A percentile compares a stretch with the other conserved stretches of the same genome.
phyloP scores from a whole-genome alignment of 2,113 vertebrate genomes.

The Sarotherodon lohbergeri region DNA sequence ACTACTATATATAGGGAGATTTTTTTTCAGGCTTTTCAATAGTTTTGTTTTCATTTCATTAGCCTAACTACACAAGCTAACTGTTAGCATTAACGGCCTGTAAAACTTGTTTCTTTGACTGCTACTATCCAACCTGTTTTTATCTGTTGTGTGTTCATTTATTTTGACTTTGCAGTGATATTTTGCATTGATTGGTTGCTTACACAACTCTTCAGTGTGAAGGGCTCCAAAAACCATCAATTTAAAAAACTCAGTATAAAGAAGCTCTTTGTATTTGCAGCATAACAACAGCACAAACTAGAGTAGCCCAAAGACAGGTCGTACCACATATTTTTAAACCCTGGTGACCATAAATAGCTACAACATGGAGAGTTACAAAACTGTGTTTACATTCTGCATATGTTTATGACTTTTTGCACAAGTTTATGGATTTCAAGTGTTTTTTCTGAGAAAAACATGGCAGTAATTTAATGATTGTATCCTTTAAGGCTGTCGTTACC shows the following conservation, averaged over 20 bases:
- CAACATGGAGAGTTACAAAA: not conserved
- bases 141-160: not conserved
- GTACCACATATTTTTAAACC: not conserved
- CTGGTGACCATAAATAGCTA: not conserved
- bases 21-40: not conserved
- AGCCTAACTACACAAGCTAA: too few relatives aligned
- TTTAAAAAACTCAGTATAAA: not conserved
- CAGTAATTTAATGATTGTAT: not conserved
- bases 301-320: not conserved
- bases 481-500: not conserved
- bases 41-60: too few relatives aligned
- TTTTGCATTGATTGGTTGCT: not conserved
- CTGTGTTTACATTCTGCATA: not conserved
- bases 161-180: not conserved
- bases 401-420: not conserved
- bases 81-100: too few relatives aligned
- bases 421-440: not conserved
- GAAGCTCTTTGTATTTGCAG: not conserved
- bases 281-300: not conserved
- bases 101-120: not conserved
- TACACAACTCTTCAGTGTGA: not conserved
- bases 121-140: not conserved
- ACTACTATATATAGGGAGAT: not conserved
- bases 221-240: not conserved
- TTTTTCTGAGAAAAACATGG: not conserved